Base-by-base conservation (phyloP, 64 coral and sea anemone species). In the Montipora capricornis region DNA sequence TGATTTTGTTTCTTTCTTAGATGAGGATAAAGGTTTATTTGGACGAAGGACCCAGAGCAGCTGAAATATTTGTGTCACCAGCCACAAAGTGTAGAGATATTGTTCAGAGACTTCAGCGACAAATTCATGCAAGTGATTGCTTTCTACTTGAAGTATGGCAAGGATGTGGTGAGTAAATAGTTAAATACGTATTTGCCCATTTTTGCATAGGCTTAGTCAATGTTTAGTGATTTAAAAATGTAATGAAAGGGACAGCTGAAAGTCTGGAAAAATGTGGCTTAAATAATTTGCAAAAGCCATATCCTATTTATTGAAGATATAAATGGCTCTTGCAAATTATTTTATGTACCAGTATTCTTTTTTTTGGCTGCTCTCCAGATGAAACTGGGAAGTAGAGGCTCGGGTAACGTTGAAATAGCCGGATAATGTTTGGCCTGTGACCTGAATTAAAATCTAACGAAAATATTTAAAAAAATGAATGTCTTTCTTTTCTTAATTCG, bases 61-160 rank as follows among this genome's bases (percentile, higher is more conserved):
- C 96, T 1, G 96, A 97, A 88, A 83, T 97, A 92, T 91, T 97
- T 75, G 93, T 97, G 37, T 92, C 96, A 15, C 73, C 70, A 70
- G 61, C 93, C 62, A 97, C 96, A 49, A 94, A 97, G 83, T 94
- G 96, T 69, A 82, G 76, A 89, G 96, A 97, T 88, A 94, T 97
- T 47, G 93, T 97, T 6, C 87, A 79, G 26, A 89, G 96, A 87
- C 82, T 97, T 8, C 93, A 91, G 78, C 80, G 96, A 49, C 92
- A 97, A 74, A 87, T 95, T 22, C 88, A 90, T 59, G 79, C 87
- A 29, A 62, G 58, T 15, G 75, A 83, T 19, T 97, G 96, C 19
- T 97, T 76, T 88, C 93, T 97, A 14, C 89, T 95, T n/a, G 96
- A 97, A 95, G 79, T 97, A 12, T 97, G 96, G 96, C 93, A 97